Percentiles rank a stretch among this genome's conserved stretches.
phyloP scores from a whole-genome alignment of 2,888 invertebrate species.

The Hylaea fasciaria region DNA sequence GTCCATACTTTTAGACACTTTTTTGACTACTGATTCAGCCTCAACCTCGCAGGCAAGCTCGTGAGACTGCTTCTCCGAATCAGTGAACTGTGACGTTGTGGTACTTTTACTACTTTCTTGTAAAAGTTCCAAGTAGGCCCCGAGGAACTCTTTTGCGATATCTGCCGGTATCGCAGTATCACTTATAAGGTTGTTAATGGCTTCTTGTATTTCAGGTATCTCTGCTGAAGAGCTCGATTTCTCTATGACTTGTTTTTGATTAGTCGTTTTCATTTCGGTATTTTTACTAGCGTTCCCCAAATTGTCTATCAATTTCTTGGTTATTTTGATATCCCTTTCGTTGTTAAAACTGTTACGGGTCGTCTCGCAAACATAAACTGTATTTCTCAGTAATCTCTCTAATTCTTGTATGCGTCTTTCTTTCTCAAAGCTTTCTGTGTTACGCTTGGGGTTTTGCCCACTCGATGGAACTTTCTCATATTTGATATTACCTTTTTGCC shows the following conservation, averaged over 20 bases:
- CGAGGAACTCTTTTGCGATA: conserved; percentile 67
- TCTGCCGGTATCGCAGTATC: conserved; percentile 62
- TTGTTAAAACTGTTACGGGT: conserved; percentile 48
- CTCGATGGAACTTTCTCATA: conserved; percentile 14
- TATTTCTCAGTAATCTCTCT: conserved; percentile 70
- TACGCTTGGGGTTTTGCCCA: conserved; percentile 42
- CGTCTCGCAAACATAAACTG: conserved; percentile 68
- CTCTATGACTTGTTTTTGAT: conserved; percentile 42
- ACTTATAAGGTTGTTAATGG: conserved; percentile 66
- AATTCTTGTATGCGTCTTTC: conserved; percentile 69
- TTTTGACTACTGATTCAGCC: conserved; percentile 61
- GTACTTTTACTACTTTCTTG: conserved; percentile 50
- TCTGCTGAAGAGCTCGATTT: conserved; percentile 62
- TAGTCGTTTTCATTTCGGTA: conserved; percentile 31
- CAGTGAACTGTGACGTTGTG: conserved; percentile 54
- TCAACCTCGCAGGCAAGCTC: conserved; percentile 57
- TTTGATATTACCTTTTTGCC: conserved; percentile 26
- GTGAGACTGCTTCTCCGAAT: conserved; percentile 41
- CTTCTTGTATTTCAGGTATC: conserved; percentile 63
- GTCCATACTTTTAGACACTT: conserved; percentile 60
- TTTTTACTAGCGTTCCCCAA: conserved; percentile 52
- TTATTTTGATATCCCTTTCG: conserved; percentile 69
- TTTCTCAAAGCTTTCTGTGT: conserved; percentile 61
- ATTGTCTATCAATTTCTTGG: conserved; percentile 64
- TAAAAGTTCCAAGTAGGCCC: conserved; percentile 65